Evolutionary conservation across 2,797 vertebrate genomes (phyloP), one percentile per base, ranked within the genome.

Genomic region (Myioborus miniatus): DNA sequence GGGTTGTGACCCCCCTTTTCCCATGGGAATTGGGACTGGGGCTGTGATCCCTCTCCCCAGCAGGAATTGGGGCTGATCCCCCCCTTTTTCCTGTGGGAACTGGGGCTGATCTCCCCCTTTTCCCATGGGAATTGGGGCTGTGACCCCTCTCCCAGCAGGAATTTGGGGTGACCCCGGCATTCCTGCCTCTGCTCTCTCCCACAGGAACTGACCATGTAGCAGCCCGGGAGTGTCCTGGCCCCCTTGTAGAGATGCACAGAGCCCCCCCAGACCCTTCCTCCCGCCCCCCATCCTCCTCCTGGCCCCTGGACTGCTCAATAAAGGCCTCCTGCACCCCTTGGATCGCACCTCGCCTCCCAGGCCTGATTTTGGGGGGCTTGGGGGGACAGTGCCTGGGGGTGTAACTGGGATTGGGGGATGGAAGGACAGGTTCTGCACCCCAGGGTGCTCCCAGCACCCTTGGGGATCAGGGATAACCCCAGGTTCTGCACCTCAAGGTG

Each of bases 131-230:
- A 11, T 6, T 22, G 19, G 27, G 37, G 60, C 30, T 44, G 11
- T 12, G 41, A 9, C 17, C 58, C 60, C 14, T 9, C 2, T 53
- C 22, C 60, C 39, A 16, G n/a, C 22, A 26, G n/a, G 34, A 26
- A 26, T 7, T 17, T 16, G 62, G 70, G 44, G 14, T 39, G 37
- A 24, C 34, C 30, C 64, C 3, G 0, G 0, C 1, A 9, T 44
- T 11, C 11, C 37, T 26, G 30, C 26, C 12, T 9, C 20, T 6
- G 27, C 53, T 72, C 15, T 90, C 50, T 75, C 87, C 92, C 19
- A 0, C 89, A 99, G 99, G 99, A 99, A 96, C 98, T 99, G 98
- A 99, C 99, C 80, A 99, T 99, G 99, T 99, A 98, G 99, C 96
- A 3, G 74, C 36, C 89, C 12, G 83, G 95, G 87, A 92, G 39